These are phyloP conservation scores for Sorex fumeus DNA, from an alignment of 2,113 vertebrate species.

Conservation along the genomic window DNA sequence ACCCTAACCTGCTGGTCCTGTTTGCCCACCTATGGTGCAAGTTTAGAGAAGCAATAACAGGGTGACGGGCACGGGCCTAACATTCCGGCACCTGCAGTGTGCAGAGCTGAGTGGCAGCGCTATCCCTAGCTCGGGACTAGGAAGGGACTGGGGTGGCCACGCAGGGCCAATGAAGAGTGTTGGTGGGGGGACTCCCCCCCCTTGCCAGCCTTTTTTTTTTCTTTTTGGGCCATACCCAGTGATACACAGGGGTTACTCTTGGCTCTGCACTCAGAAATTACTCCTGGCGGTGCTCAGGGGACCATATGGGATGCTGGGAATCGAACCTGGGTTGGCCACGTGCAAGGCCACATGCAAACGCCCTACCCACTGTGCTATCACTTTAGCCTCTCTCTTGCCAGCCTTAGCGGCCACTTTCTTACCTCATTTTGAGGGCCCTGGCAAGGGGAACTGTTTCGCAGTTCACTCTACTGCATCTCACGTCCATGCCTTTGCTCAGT, in stretches of 20 bases:
- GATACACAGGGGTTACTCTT: no score
- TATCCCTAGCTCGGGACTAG: neutral
- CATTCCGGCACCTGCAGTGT: neutral
- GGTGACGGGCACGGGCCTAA: conserved; percentile 59
- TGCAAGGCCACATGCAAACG: no score
- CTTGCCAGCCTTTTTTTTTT: neutral
- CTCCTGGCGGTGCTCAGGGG: no score
- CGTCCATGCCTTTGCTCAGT: neutral
- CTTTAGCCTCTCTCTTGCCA: neutral
- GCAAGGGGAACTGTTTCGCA: neutral
- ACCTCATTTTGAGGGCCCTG: neutral
- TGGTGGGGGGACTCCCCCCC: neutral
- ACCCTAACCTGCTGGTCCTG: conserved; percentile 66
- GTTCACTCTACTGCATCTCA: neutral
- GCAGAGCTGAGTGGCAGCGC: neutral
- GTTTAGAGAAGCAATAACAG: conserved; percentile 69
- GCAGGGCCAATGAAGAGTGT: neutral
- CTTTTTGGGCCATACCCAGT: no score
- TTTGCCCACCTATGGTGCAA: conserved; percentile 61
- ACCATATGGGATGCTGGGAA: no score
- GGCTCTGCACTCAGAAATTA: no score
- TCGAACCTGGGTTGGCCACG: no score
- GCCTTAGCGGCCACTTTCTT: no score
- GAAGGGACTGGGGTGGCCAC: neutral
- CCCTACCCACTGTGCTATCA: no score